phyloP scores from a whole-genome alignment of 2,888 invertebrate genomes.

The Tholera decimalis region DNA sequence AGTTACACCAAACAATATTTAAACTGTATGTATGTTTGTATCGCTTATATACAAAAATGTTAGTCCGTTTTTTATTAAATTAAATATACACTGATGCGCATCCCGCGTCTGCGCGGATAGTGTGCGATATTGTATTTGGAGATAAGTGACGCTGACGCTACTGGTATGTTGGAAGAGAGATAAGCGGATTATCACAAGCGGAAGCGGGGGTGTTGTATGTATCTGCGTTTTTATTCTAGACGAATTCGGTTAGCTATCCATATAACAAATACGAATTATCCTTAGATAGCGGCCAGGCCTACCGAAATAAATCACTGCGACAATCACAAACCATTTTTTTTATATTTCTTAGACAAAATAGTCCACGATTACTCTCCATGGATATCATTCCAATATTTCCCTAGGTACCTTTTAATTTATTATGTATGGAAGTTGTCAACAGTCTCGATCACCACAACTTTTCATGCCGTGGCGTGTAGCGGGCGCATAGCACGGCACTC shows the following conservation, averaged over 20 bases:
- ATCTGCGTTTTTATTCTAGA: neutral
- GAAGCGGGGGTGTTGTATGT: slow-evolving; percentile 4
- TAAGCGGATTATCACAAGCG: slow-evolving; percentile 37
- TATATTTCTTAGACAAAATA: no score
- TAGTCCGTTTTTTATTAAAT: slow-evolving; percentile 64
- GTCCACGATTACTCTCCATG: no score
- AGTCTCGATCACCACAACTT: no score
- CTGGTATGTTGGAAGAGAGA: slow-evolving; percentile 60
- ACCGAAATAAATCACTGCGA: no score
- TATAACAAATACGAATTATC: neutral
- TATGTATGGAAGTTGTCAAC: no score
- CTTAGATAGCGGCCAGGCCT: neutral
- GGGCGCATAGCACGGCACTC: no score
- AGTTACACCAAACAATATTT: slow-evolving; percentile 39
- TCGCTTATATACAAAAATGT: slow-evolving; percentile 38
- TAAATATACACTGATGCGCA: slow-evolving; percentile 68
- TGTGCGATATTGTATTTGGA: slow-evolving; percentile 68
- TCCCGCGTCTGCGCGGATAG: slow-evolving; percentile 61
- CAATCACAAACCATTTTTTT: no score
- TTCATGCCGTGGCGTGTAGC: no score
- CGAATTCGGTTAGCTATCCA: neutral
- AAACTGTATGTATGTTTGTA: slow-evolving; percentile 12
- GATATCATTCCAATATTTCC: no score
- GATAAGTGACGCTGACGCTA: slow-evolving; percentile 74
- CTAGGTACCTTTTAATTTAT: no score